These are phyloP conservation scores for Oxygymnocypris stewartii DNA, from an alignment of 2,113 vertebrate species.

Conservation along the genomic window DNA sequence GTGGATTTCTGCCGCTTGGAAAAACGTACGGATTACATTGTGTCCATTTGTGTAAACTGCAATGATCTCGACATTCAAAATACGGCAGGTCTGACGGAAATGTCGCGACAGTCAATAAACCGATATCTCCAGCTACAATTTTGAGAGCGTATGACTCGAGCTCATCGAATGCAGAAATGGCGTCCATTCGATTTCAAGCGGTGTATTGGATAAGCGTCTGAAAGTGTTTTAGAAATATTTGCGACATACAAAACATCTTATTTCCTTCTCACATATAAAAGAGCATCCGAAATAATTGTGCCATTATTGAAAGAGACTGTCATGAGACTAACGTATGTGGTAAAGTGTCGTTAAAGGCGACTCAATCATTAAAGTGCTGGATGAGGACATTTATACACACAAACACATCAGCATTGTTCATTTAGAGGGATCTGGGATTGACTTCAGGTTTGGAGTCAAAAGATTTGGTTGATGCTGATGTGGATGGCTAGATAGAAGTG, in stretches of 20 bases:
- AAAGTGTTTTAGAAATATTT: not conserved
- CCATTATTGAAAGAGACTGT: constrained; percentile 27
- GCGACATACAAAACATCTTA: constrained; percentile 1
- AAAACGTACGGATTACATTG: not conserved
- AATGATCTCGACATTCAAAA: not conserved
- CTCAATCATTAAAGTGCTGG: not conserved
- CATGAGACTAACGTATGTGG: constrained; percentile 5
- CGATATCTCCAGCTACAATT: not conserved
- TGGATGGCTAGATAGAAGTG: not conserved
- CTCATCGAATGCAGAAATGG: not conserved
- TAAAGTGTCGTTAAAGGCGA: constrained; percentile 12
- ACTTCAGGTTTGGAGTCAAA: not conserved
- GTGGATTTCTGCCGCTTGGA: not conserved
- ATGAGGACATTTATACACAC: constrained; percentile 10
- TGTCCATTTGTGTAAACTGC: not conserved
- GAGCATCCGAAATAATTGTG: constrained; percentile 6
- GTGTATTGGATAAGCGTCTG: constrained; percentile 1
- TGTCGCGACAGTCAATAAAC: not conserved
- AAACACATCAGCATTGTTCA: not conserved
- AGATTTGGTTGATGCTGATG: constrained; percentile 9
- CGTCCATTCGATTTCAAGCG: not conserved
- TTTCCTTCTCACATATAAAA: not conserved
- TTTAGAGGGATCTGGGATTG: constrained; percentile 6
- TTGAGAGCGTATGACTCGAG: not conserved
- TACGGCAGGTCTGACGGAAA: not conserved